Evolutionary conservation across 2,888 invertebrate species (phyloP), one percentile per base, ranked within the genome.

Genomic region (Ophion slaviceki): DNA sequence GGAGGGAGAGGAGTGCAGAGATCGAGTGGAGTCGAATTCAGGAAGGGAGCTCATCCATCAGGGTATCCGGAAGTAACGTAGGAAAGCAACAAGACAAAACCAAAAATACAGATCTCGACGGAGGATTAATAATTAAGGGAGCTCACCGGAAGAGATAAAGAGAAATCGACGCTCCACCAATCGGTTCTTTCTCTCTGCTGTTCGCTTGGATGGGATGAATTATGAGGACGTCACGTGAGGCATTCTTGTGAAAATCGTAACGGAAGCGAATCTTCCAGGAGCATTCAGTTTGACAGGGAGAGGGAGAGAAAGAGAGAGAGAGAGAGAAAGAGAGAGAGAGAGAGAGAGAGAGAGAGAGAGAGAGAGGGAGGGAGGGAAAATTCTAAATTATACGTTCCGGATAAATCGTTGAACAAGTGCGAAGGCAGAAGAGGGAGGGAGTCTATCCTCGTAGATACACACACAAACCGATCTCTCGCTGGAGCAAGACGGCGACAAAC

Each of bases 341-440:
- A 61, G 74, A 59, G 59, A 40, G 4, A n/a, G 8, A 61, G 17
- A 20, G 53, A 47, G 61, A 71, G 77, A 64, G 74, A 2, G 47
- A 2, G 17, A 40, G 64, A 36, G 36, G 36, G 62, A 59, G 61
- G 62, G 47, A 24, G 11, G 24, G 40, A 66, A 71, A 67, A 74
- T 64, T 78, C 78, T 71, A 88, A 87, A 88, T 88, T 88, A 87
- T 87, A 87, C 86, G 82, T 86, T 84, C 45, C 74, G 85, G 83
- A 87, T 88, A 86, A 88, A 88, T 87, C 87, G 86, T 86, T 83
- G 86, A 86, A 86, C 80, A 80, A 87, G 77, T 75, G 62, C 86
- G 76, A 75, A 84, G 64, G 47, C 57, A 57, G 74, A 80, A 68
- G 83, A 83, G 72, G 80, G 72, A 24, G 62, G 74, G 40, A 53